These are phyloP conservation scores for Strix occidentalis DNA, from an alignment of 2,797 vertebrate genomes.

Conservation along the genomic window DNA sequence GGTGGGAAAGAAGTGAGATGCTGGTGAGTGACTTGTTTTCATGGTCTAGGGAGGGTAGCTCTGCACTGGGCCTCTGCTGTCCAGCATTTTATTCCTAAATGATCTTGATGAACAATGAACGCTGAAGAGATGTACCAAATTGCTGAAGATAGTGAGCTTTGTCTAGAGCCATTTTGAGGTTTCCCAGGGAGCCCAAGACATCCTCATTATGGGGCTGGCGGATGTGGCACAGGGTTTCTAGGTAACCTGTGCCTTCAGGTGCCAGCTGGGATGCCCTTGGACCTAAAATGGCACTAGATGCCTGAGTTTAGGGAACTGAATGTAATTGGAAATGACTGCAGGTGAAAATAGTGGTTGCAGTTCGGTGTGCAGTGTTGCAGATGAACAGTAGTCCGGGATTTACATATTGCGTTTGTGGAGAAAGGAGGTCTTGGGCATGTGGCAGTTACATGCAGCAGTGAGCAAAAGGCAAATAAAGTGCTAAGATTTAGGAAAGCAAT, in stretches of 20 bases:
- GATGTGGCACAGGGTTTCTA: not conserved
- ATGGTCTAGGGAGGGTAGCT: not conserved
- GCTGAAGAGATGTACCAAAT: not conserved
- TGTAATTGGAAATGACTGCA: not conserved
- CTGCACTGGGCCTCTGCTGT: not conserved
- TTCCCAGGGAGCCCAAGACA: not conserved
- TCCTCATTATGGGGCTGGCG: not conserved
- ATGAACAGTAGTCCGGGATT: not conserved
- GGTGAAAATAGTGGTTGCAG: not conserved
- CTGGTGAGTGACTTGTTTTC: not conserved
- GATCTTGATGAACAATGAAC: fast-evolving
- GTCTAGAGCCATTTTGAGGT: not conserved
- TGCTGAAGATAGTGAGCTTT: fast-evolving
- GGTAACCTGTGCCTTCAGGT: not conserved
- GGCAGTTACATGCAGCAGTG: not conserved
- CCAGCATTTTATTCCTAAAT: not conserved
- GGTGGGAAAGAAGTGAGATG: not conserved
- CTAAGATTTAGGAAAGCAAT: not conserved
- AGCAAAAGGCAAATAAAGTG: not conserved
- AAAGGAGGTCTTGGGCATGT: not conserved
- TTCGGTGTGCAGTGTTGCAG: not conserved
- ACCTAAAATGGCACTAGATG: not conserved
- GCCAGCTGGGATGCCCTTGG: not conserved
- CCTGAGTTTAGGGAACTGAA: not conserved
- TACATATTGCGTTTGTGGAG: fast-evolving